These are phyloP conservation scores for Triplophysa dalaica DNA, from an alignment of 2,113 vertebrate species.

Conservation along the genomic window DNA sequence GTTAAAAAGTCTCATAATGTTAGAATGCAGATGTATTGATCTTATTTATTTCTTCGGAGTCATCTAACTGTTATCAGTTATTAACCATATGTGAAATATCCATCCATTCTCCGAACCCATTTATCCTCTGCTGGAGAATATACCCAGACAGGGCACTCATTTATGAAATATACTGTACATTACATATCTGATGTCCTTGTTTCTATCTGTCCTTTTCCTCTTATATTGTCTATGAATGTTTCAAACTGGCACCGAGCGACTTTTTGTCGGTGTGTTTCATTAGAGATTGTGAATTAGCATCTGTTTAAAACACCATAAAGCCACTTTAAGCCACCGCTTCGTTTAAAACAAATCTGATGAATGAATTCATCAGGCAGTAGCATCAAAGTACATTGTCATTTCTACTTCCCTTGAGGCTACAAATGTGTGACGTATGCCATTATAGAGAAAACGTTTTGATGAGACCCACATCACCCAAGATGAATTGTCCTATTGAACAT, in stretches of 20 bases:
- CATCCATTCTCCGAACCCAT: too few relatives aligned
- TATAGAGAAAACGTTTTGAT: slow-evolving; percentile 15
- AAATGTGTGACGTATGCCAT: background rate
- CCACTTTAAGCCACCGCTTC: slow-evolving; percentile 19
- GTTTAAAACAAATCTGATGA: slow-evolving; percentile 46
- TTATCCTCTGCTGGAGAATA: too few relatives aligned
- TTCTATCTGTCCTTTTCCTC: background rate
- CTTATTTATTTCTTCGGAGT: background rate
- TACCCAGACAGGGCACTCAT: too few relatives aligned
- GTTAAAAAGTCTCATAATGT: background rate
- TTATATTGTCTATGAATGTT: slow-evolving; percentile 14
- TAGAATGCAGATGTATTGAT: background rate
- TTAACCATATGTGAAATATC: background rate
- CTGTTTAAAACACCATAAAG: slow-evolving; percentile 40
- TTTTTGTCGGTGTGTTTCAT: slow-evolving; percentile 12
- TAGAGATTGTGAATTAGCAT: slow-evolving; percentile 33
- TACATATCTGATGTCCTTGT: background rate
- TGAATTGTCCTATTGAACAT: slow-evolving; percentile 29
- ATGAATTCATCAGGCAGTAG: slow-evolving; percentile 39
- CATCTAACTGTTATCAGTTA: background rate
- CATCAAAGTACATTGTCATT: slow-evolving; percentile 1
- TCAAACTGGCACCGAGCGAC: slow-evolving; percentile 14
- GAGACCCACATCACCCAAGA: slow-evolving; percentile 1
- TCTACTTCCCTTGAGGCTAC: slow-evolving; percentile 21
- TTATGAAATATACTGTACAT: too few relatives aligned